A percentile compares a stretch with the other conserved stretches of the same genome.
These are phyloP conservation scores for Linyphia triangularis DNA, from an alignment of 2,888 invertebrate species.

Conservation along the genomic window DNA sequence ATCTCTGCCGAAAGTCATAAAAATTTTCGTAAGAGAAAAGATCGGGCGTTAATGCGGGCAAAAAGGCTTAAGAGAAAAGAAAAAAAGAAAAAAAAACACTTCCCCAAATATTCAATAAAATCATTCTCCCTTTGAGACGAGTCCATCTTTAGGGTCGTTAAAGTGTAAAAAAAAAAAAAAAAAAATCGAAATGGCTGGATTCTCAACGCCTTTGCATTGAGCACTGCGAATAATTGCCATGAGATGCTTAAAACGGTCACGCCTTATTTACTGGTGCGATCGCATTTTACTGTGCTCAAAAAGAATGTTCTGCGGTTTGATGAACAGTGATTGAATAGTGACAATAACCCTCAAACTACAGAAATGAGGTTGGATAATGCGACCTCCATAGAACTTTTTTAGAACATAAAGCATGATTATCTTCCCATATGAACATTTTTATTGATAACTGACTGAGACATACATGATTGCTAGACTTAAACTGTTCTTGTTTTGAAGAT, in stretches of 20 bases:
- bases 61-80: background rate
- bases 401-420: too few species aligned
- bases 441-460: too few species aligned
- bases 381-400: too few species aligned
- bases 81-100: background rate
- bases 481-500: too few species aligned
- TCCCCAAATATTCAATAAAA: slow-evolving; percentile 26
- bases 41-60: background rate
- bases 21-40: slow-evolving; percentile 27
- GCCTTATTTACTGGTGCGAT: slow-evolving; percentile 31
- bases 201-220: slow-evolving; percentile 11
- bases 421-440: too few species aligned
- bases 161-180: background rate
- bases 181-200: background rate
- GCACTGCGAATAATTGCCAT: slow-evolving; percentile 9
- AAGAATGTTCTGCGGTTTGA: background rate
- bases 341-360: too few species aligned
- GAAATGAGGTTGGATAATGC: too few species aligned
- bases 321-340: background rate
- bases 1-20: slow-evolving; percentile 3
- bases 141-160: background rate
- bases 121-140: background rate
- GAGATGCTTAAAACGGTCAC: slow-evolving; percentile 18
- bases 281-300: background rate
- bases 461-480: too few species aligned